These are phyloP conservation scores for Himalopsyche anomala DNA, from an alignment of 2,888 invertebrate species.

Conservation along the genomic window DNA sequence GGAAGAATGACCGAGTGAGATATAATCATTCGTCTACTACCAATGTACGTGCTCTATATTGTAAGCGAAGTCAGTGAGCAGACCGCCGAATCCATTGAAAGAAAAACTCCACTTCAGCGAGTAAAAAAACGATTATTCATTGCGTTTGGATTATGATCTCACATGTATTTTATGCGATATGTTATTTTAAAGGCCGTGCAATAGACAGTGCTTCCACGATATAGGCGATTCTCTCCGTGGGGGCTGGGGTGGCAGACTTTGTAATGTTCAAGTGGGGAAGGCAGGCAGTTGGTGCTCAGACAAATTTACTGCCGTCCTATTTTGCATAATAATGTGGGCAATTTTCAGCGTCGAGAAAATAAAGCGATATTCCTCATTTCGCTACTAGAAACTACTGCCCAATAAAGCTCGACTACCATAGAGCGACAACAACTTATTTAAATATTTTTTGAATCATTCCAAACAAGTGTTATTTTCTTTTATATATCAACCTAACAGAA, in stretches of 20 bases:
- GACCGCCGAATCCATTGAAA: too few species aligned
- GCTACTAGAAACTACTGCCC: constrained; percentile 17
- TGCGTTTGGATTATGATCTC: constrained; percentile 1
- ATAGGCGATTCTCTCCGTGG: constrained; percentile 3
- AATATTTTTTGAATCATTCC: too few species aligned
- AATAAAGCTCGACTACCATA: not conserved
- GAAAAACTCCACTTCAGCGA: too few species aligned
- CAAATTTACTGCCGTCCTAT: constrained; percentile 55
- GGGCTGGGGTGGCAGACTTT: constrained; percentile 8
- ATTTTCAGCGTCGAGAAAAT: constrained; percentile 49
- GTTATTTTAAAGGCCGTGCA: constrained; percentile 11
- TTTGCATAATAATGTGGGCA: constrained; percentile 54
- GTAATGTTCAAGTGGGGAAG: constrained; percentile 16
- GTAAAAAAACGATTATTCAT: too few species aligned
- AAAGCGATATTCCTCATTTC: constrained; percentile 45
- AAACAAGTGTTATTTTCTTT: too few species aligned
- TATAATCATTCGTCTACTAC: too few species aligned
- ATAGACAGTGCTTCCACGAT: constrained; percentile 18
- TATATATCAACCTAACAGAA: too few species aligned
- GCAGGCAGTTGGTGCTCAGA: constrained; percentile 45
- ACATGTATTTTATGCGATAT: not conserved
- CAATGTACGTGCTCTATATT: too few species aligned
- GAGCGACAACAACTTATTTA: too few species aligned
- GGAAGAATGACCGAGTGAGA: too few species aligned
- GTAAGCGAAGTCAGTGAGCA: too few species aligned